Evolutionary conservation across 2,797 vertebrate genomes (phyloP).

Genomic region (Enteromius trimaculatus): DNA sequence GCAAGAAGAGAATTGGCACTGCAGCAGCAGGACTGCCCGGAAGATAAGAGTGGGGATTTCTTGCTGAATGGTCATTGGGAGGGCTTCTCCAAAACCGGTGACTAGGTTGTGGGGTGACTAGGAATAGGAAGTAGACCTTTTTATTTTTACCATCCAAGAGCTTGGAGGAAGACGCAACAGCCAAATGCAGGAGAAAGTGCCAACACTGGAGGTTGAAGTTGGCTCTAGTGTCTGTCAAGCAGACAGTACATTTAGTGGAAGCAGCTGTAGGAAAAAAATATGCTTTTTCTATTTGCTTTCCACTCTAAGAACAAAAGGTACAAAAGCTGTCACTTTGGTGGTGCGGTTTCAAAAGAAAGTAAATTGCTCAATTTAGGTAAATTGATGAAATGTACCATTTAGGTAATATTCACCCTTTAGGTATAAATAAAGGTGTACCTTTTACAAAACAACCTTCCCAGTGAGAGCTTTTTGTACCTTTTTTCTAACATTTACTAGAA

Average conservation of each 20-base stretch:
- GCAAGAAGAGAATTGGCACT: constrained; percentile 27
- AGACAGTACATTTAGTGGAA: constrained; percentile 3
- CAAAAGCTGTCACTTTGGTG: neutral
- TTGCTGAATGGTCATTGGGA: constrained; percentile 23
- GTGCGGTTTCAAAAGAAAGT: neutral
- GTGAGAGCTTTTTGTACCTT: neutral
- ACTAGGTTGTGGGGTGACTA: constrained; percentile 38
- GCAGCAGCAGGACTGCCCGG: constrained; percentile 26
- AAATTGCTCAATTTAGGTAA: neutral
- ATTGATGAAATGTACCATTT: neutral
- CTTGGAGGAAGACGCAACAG: constrained; percentile 33
- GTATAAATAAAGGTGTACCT: neutral
- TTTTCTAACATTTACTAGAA: neutral
- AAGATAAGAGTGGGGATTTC: constrained; percentile 45
- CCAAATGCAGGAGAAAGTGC: constrained; percentile 39
- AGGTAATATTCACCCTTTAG: neutral
- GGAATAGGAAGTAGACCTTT: constrained; percentile 51
- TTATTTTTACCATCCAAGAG: constrained; percentile 40
- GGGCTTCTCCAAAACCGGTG: constrained; percentile 32
- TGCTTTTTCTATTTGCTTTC: constrained; percentile 35
- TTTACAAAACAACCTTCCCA: neutral
- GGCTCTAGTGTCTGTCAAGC: neutral
- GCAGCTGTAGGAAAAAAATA: constrained; percentile 3
- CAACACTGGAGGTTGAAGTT: constrained; percentile 31
- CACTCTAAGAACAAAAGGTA: neutral